Evolutionary conservation across 2,888 invertebrate species (phyloP).

Genomic region (Lepeophtheirus nordmannii): DNA sequence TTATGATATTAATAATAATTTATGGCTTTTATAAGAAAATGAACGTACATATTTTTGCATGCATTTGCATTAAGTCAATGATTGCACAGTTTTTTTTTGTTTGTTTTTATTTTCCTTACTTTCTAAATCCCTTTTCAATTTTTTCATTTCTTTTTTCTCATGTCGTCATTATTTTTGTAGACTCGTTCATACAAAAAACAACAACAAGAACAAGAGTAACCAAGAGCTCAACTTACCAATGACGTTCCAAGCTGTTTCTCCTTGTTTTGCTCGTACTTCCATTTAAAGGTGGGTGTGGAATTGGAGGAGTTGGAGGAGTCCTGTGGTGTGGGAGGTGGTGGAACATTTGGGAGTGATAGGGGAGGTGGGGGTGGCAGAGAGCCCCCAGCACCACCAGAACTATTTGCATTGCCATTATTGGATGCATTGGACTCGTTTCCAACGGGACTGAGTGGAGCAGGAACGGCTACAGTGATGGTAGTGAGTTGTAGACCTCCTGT

Average conservation of each 20-base stretch:
- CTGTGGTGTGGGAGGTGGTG: conserved; percentile 16
- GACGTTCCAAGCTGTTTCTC: conserved; percentile 16
- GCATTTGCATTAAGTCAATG: too few species aligned
- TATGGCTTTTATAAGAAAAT: too few species aligned
- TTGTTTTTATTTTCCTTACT: too few species aligned
- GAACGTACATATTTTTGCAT: too few species aligned
- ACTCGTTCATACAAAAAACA: too few species aligned
- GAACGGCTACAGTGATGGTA: conserved; percentile 24
- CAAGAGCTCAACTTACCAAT: neutral
- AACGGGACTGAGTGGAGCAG: conserved; percentile 13
- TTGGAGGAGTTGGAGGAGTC: neutral
- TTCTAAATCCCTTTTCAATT: too few species aligned
- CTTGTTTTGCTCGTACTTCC: conserved; percentile 24
- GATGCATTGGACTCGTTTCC: neutral
- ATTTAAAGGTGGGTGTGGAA: neutral
- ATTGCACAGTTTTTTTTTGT: too few species aligned
- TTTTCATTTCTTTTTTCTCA: too few species aligned
- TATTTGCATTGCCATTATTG: neutral
- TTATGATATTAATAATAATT: too few species aligned
- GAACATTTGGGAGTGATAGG: neutral
- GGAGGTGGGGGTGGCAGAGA: neutral
- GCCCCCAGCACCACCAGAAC: neutral
- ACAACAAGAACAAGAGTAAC: too few species aligned
- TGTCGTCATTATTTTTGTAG: too few species aligned
- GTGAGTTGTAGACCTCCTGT: conserved; percentile 21